phyloP scores from a whole-genome alignment of 2,797 vertebrate species.

The Sus cebifrons region DNA sequence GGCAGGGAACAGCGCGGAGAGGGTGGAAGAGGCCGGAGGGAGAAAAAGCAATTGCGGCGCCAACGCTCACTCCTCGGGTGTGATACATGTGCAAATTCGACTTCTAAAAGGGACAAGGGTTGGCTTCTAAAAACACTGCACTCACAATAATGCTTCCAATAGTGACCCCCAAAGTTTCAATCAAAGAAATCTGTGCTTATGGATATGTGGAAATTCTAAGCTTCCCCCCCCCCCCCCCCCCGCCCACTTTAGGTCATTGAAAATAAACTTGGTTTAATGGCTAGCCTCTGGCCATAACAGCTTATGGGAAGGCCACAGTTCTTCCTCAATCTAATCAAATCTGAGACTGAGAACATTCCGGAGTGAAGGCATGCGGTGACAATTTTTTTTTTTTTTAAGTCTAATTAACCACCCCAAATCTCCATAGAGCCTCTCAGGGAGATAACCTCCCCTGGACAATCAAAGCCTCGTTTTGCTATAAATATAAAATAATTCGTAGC shows the following conservation, averaged over 20 bases:
- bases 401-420: constrained; percentile 10
- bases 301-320: neutral
- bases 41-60: neutral
- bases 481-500: constrained; percentile 84
- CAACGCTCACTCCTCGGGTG: constrained; percentile 3
- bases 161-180: constrained; percentile 8
- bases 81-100: constrained; percentile 66
- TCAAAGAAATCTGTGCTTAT: constrained; percentile 55
- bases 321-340: neutral
- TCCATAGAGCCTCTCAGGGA: constrained; percentile 36
- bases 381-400: constrained; percentile 27
- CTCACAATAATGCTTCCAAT: constrained; percentile 71
- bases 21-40: neutral
- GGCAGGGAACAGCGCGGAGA: constrained; percentile 63
- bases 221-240: too few species aligned
- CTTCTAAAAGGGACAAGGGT: constrained; percentile 60
- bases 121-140: constrained; percentile 66
- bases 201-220: constrained; percentile 47
- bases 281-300: neutral
- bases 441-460: constrained; percentile 62
- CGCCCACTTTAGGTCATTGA: constrained; percentile 15
- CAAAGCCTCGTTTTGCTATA: constrained; percentile 77
- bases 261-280: neutral
- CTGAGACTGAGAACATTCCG: neutral
- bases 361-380: constrained; percentile 72